Conservation (phyloP, 2,888 invertebrate species). For the Epinotia brunnichana region DNA sequence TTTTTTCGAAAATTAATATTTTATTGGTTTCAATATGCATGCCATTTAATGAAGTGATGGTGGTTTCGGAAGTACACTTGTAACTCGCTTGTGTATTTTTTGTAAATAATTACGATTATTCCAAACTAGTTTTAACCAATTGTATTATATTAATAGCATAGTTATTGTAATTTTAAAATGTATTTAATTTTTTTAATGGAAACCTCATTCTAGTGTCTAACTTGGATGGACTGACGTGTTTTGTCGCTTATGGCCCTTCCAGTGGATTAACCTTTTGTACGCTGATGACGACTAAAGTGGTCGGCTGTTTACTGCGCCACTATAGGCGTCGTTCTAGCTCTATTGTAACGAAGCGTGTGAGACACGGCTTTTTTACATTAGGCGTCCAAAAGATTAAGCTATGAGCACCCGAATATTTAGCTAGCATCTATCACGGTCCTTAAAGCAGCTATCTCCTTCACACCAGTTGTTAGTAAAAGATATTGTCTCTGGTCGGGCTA, state of each 20-base stretch:
- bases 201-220: conserved; percentile 52
- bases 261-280: background rate
- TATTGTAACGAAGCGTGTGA: background rate
- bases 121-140: conserved; percentile 77
- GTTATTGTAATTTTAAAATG: conserved; percentile 63
- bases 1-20: background rate
- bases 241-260: conserved; percentile 6
- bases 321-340: background rate
- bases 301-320: background rate
- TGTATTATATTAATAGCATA: conserved; percentile 78
- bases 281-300: background rate
- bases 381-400: background rate
- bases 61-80: conserved; percentile 6
- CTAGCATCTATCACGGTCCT: background rate
- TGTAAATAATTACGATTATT: conserved; percentile 79
- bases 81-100: conserved; percentile 67
- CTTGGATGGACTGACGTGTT: conserved; percentile 44
- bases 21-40: background rate
- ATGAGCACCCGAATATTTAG: background rate
- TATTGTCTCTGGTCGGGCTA: conserved; percentile 36
- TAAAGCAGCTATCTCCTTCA: background rate
- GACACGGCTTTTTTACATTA: background rate
- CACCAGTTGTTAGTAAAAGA: conserved; percentile 8
- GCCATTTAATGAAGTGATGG: too few relatives aligned
- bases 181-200: conserved; percentile 66